Percentiles rank a stretch among this genome's conserved stretches.
Evolutionary conservation across 1,140 invertebrate genomes (phyloP).

Genomic region (Trichomalopsis sarcophagae): DNA sequence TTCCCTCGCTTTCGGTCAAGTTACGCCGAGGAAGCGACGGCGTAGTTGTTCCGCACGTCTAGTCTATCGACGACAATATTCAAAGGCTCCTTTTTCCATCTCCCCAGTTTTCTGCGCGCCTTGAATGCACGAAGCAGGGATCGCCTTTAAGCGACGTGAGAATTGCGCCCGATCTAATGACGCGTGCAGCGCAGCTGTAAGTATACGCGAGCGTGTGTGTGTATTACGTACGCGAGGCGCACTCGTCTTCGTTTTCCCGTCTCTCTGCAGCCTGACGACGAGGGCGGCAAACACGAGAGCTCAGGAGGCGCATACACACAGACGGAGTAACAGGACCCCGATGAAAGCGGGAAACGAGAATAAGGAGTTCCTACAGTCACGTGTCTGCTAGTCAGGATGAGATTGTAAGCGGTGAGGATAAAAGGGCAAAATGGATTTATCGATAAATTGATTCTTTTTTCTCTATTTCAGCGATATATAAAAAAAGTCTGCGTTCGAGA

Average conservation of each 20-base stretch:
- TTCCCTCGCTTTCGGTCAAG: no score
- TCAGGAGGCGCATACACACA: background rate
- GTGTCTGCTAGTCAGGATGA: background rate
- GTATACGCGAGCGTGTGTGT: background rate
- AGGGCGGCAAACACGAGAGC: constrained; percentile 18
- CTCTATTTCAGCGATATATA: no score
- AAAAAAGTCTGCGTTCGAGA: no score
- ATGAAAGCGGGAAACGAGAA: constrained; percentile 20
- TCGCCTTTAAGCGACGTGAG: no score
- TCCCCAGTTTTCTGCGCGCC: background rate
- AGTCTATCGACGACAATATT: background rate
- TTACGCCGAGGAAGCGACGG: background rate
- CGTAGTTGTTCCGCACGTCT: background rate
- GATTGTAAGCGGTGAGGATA: background rate
- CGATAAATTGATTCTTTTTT: background rate
- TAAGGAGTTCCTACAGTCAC: background rate
- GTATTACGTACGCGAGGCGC: background rate
- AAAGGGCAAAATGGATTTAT: background rate
- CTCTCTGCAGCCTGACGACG: background rate
- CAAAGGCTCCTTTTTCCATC: constrained; percentile 1
- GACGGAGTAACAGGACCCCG: constrained; percentile 39
- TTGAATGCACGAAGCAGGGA: no score
- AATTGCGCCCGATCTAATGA: no score
- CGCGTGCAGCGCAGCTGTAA: no score
- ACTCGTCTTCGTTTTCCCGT: background rate